Evolutionary conservation across 2,113 vertebrate genomes (phyloP), one percentile per base, ranked within the genome.

Genomic region (Brachyistius frenatus): DNA sequence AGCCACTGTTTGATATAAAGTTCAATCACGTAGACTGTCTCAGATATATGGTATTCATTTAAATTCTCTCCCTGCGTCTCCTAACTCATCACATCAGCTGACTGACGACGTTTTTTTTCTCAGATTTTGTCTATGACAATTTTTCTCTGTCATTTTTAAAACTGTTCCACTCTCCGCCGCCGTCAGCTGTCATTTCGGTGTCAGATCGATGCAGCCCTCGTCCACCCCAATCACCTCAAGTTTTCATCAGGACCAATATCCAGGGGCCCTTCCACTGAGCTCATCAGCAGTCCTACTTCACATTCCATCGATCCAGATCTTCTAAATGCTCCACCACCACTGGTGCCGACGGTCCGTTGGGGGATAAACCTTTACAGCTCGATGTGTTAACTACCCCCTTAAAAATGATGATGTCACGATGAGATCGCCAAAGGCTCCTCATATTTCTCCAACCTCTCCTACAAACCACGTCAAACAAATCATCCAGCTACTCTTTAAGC

Each of bases 211-310:
- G 58, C 47, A 41, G 23, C 36, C 46, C 46, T 58, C 46, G 44
- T 50, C 56, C 46, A 61, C 23, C 44, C 23, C 30, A 53, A 62
- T 62, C 57, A 52, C 70, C 47, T 62, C 57, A 33, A 39, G 57
- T 62, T 62, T 50, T 62, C 57, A 73, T 73, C 58, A 62, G 58
- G 36, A 32, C 47, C 49, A 52, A 39, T 33, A 53, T 73, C 57
- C 37, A n/a, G 8, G 47, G 70, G 23, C 53, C 46, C 30, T 41
- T 63, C 47, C 39, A 14, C 46, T 33, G 58, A 63, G 57, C 70
- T 73, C 70, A 73, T 73, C 70, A 73, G 70, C 35, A 10, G 36
- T 41, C 35, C 70, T 53, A 49, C 23, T 73, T 73, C 70, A 53
- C 70, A 63, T 44, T 35, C 62, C 58, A 73, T 73, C 37, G 49